Evolutionary conservation across 1,140 invertebrate species (phyloP), one percentile per base, ranked within the genome.

Genomic region (Calycopis cecrops): DNA sequence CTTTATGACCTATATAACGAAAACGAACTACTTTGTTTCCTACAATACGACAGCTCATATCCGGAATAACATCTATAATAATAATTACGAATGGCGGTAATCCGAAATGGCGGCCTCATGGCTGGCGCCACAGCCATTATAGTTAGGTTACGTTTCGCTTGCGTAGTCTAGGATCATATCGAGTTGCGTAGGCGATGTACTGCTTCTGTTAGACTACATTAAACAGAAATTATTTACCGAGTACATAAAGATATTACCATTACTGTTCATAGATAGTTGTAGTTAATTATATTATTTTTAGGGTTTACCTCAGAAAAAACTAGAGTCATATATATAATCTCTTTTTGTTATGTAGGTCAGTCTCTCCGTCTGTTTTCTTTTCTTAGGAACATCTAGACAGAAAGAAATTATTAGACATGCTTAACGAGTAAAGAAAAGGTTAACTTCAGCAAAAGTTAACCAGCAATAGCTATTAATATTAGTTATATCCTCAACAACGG

Each of bases 91-190:
- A 65, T 69, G 17, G 4, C 17, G 21, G 71, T 79, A 78, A 78
- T 78, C 74, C 64, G 65, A 73, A 78, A 76, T 76, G 61, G 68
- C 59, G 60, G 60, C 54, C 64, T 57, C 51, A 28, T 28, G 66
- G 55, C 67, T 75, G 76, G 76, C 79, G 76, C 73, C 79, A 61
- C 42, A 55, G 65, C 75, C 70, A 76, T 78, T 76, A 77, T 70
- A 69, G 65, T 74, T 73, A 62, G 53, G 60, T 67, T 67, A 65
- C 55, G 63, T 69, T 66, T 67, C 59, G 65, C 63, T 65, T 73
- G 54, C 65, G 62, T 61, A 60, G 58, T 59, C 57, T 59, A 69
- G 53, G 56, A 63, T 60, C 51, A 65, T 60, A 57, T 65, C 34
- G 48, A 37, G 48, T 34, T 56, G 56, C 57, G 66, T 65, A 58